Base-by-base conservation (phyloP, 2,888 invertebrate species). In the Sinhomidia bicolor region DNA sequence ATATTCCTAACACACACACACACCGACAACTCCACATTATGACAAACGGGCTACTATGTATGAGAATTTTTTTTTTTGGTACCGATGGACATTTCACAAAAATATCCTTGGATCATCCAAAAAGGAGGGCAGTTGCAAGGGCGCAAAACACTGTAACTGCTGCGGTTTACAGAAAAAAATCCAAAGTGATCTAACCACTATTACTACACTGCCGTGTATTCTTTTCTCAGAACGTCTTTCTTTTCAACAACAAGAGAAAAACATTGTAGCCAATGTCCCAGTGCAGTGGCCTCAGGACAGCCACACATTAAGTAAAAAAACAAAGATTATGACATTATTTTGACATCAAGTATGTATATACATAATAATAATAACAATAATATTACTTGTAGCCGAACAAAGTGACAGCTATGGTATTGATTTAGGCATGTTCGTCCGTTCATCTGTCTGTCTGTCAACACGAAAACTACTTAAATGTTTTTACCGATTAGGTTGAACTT, bases 61-160 rank as follows among this genome's bases (percentile, higher is more conserved):
- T 65, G 23, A 44, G 71, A 47, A 74, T 74, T 47, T 47, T 47
- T 78, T 78, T 78, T 68, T 6, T 1, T 17, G 54, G 79, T 85
- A 57, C 57, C 83, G 57, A 54, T 68, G 78, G 78, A 88, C 62
- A 84, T 88, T 84, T 78, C 41, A 57, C 41, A 71, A 84, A 83
- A 54, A 57, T 78, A 80, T 84, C 88, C 88, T 88, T 88, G 88
- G 68, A 84, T 88, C 84, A 88, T 78, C 79, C 51, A 36, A 71
- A 81, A 87, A 88, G 83, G 88, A 88, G 88, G 88, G 80, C 88
- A 84, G 60, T 60, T 80, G 23, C 88, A 88, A 88, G 88, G 88
- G 79, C 84, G 54, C 47, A 51, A 71, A 57, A 17, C 32, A 57
- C 20, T 57, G 47, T 41, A 41, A 71, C 68, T 71, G 54, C 17